Percentiles rank a stretch among this genome's conserved stretches.
These are phyloP conservation scores for Amazona vittata DNA, from an alignment of 2,113 vertebrate genomes.

Conservation along the genomic window DNA sequence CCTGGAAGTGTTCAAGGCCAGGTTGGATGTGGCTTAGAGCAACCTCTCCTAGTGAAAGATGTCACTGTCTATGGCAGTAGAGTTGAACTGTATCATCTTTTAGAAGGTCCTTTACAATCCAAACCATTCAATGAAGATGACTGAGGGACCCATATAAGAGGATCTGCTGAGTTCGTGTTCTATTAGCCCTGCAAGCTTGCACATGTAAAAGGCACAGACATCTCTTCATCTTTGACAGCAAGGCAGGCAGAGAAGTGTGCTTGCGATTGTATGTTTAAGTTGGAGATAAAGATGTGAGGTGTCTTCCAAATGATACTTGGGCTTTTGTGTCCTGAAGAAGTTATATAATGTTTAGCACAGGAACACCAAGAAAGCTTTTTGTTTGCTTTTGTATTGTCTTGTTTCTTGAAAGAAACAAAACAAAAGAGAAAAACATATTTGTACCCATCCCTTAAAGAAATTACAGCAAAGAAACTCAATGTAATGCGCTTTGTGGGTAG, in stretches of 20 bases:
- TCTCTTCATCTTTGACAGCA: not conserved
- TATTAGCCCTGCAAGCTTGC: not conserved
- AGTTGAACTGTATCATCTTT: not conserved
- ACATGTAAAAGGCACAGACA: not conserved
- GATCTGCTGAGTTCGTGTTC: not conserved
- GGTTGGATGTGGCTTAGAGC: not conserved
- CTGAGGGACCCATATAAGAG: not conserved
- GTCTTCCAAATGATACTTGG: not conserved
- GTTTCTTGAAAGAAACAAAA: not conserved
- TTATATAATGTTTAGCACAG: not conserved
- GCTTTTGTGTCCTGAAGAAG: not conserved
- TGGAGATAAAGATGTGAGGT: not conserved
- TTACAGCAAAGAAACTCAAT: not conserved
- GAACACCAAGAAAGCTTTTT: not conserved
- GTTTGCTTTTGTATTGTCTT: not conserved
- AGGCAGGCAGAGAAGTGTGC: not conserved
- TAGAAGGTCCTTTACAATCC: not conserved
- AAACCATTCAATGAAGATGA: not conserved
- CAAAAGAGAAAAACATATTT: not conserved
- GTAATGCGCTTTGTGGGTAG: not conserved
- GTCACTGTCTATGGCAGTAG: not conserved
- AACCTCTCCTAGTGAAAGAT: not conserved
- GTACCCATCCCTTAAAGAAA: not conserved
- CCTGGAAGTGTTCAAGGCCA: not conserved
- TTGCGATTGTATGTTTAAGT: not conserved